Evolutionary conservation across 2,888 invertebrate species (phyloP), one percentile per base, ranked within the genome.

Genomic region (Hoplodrina ambigua): DNA sequence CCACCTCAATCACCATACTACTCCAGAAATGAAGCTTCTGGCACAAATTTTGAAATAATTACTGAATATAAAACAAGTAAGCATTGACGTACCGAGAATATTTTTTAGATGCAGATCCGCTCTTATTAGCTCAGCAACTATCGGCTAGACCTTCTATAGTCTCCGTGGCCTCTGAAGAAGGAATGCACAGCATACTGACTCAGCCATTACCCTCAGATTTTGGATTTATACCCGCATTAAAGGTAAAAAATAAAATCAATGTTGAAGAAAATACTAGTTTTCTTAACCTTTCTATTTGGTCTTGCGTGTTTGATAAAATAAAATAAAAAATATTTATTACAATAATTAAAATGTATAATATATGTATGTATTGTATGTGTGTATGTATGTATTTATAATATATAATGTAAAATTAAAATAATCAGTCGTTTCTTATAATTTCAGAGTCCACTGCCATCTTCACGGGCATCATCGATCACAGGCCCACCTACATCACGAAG

Each of bases 101-200:
- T 52, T 54, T 49, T 19, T 57, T 57, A 96, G 96, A 96, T 86
- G 89, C 96, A 1, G 96, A 96, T 83, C 96, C 96, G 1, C 84
- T 96, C 61, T 83, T 96, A 52, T 76, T 96, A 53, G 96, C 96
- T n/a, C 94, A 94, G 73, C 95, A 96, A 74, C 80, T 96, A 60
- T 96, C 96, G 17, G 95, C 96, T 33, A 88, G 96, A 20, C 96
- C 96, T 4, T 96, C 96, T 6, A 95, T 96, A 74, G 96, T 96
- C 19, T 96, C 96, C 0, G 91, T 96, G 33, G 92, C 95, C 49
- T 96, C 96, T 20, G 96, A 96, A 86, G 96, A 96, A 84, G 96
- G 96, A 56, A 88, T 89, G 70, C 92, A 92, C 69, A 94, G 83
- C 64, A 80, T 96, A 68, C 92, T 91, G 84, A 93, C 94, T 20